Base-by-base conservation (phyloP, 2,888 invertebrate genomes). In the Odontocolon sp. region DNA sequence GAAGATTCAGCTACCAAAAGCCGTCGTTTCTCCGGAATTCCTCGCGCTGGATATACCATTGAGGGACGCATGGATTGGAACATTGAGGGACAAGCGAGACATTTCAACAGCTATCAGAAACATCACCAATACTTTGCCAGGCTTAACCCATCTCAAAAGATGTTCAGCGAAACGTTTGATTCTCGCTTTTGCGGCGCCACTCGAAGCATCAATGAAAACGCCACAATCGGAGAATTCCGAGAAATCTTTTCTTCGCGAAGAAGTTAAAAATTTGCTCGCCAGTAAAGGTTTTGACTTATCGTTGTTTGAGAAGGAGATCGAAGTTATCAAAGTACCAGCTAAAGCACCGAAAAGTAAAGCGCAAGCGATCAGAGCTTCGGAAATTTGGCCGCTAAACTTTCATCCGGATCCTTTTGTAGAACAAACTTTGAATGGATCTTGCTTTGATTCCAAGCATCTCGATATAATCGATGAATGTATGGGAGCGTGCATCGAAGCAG, bases 311-410 rank as follows among this genome's bases (percentile, higher is more conserved):
- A 92, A 92, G 9, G 91, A 92, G 71, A 91, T 94, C 2, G 91
- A 91, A 82, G 88, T 92, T 3, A 81, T 92, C 0, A 84, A 91
- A 2, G 95, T 97, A 0, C 94, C 96, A 0, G 87, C 91, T 18
- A 83, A 85, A n/a, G 88, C 93, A 4, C 95, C 96, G 0, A 92
- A 92, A 85, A 92, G 95, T 0, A 93, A 93, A 61, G 91, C 90
- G 45, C 97, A 97, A 85, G 95, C 94, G 84, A 91, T 92, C 0
- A 90, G 91, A 79, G 92, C 93, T 3, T 92, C 92, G 9, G 91
- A 91, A 63, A 88, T 93, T 45, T 98, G 98, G 98, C 95, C 97
- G 0, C 93, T 95, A 64, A 96, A 96, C 86, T 97, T 97, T 87
- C 97, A 97, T 90, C 95, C 95, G 0, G 94, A 96, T 85, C 93